phyloP scores from a whole-genome alignment of 2,888 invertebrate genomes.

The Cerastoderma edule region DNA sequence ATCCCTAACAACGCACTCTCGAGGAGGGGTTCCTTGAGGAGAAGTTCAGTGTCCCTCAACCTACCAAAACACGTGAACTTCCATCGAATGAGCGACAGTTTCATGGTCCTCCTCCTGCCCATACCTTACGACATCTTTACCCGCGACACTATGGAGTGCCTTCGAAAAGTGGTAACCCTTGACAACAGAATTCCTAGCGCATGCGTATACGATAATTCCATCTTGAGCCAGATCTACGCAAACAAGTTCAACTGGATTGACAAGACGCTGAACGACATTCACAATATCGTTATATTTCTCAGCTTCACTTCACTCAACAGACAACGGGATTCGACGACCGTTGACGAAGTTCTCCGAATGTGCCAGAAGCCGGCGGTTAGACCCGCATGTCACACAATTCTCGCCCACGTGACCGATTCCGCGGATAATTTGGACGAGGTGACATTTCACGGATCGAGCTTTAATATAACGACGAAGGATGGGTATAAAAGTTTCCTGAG shows the following conservation, averaged over 20 bases:
- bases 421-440: background rate
- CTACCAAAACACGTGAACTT: constrained; percentile 10
- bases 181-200: constrained; percentile 15
- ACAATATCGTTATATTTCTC: constrained; percentile 14
- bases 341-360: constrained; percentile 6
- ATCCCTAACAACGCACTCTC: background rate
- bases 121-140: constrained; percentile 7
- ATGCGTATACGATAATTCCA: constrained; percentile 12
- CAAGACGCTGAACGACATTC: background rate
- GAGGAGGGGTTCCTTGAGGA: no score
- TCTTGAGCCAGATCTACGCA: background rate
- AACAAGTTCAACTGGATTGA: constrained; percentile 21
- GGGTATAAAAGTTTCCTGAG: constrained; percentile 3
- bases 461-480: constrained; percentile 5
- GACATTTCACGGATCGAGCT: background rate
- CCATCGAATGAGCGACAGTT: background rate
- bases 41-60: background rate
- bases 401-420: constrained; percentile 9
- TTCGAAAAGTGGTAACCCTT: constrained; percentile 2
- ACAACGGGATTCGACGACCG: background rate
- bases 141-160: constrained; percentile 6
- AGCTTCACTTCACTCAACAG: background rate
- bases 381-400: constrained; percentile 9
- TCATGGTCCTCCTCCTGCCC: background rate
- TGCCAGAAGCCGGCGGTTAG: background rate